These are phyloP conservation scores for Ornithoptera priamus DNA, from an alignment of 2,888 invertebrate species.

Conservation along the genomic window DNA sequence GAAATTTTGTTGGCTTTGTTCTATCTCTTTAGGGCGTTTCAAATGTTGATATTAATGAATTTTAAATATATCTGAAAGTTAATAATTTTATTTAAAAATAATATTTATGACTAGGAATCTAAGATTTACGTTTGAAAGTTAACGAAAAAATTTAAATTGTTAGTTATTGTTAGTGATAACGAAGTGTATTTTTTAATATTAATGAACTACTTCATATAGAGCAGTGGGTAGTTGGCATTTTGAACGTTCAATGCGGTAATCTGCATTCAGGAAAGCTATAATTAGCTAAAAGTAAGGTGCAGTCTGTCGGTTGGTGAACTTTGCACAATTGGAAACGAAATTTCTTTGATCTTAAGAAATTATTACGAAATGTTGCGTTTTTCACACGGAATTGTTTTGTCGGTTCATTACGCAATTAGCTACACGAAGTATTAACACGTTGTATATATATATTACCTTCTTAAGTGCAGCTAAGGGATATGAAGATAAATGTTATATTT, in stretches of 20 bases:
- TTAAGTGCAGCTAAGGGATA: too few relatives aligned
- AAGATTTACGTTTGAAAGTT: too few relatives aligned
- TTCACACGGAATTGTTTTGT: slow-evolving; percentile 5
- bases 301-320: slow-evolving; percentile 25
- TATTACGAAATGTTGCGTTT: neutral
- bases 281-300: slow-evolving; percentile 50
- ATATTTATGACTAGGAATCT: too few relatives aligned
- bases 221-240: neutral
- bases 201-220: neutral
- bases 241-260: slow-evolving; percentile 30
- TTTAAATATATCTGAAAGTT: neutral
- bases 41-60: neutral
- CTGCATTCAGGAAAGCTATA: slow-evolving; percentile 40
- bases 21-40: slow-evolving; percentile 3
- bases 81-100: too few relatives aligned
- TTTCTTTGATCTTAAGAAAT: slow-evolving; percentile 29
- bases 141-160: too few relatives aligned
- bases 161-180: too few relatives aligned
- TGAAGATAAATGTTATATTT: too few relatives aligned
- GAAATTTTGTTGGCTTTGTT: slow-evolving; percentile 29
- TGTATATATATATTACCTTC: too few relatives aligned
- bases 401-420: slow-evolving; percentile 1
- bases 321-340: slow-evolving; percentile 37
- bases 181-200: neutral
- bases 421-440: neutral